Evolutionary conservation across 2,113 vertebrate genomes (phyloP), one percentile per base, ranked within the genome.

Genomic region (Mormyrus lacerda): DNA sequence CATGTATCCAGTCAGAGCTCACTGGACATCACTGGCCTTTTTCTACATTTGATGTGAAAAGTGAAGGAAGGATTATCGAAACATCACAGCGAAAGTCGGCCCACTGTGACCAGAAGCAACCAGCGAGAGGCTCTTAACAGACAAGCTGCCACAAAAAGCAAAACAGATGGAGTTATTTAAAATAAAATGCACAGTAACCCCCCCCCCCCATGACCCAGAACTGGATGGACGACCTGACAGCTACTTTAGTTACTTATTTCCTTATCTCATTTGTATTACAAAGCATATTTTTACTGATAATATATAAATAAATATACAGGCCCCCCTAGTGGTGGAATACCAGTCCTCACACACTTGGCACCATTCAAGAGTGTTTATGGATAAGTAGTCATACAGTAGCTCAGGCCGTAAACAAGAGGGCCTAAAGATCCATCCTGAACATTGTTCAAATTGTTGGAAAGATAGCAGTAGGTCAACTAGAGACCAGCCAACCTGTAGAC

Each of bases 231-330:
- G 0, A 17, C 42, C 42, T 19, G 73, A 79, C 35, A 79, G 35
- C n/a, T 76, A 47, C 19, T 47, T 39, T 42, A 84, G 44, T n/a
- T 47, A 45, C 19, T 24, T 84, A 21, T 45, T n/a, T 45, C 42
- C 44, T 13, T 11, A n/a, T 84, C 8, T 47, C 42, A 47, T n/a
- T 45, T 42, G 42, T 76, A 84, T 10, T 84, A n/a, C 42, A 45
- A 42, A 11, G 6, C 21, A 47, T 84, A 84, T 84, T 24, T 87
- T 35, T 21, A 84, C 7, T 73, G 82, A 17, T 31, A 48, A 85
- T 86, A n/a, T 44, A 69, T 65, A 69, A 48, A 84, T 86, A 86
- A 89, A 85, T 86, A 58, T 4, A 24, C 53, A 89, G 58, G 45
- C 58, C 53, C 83, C 13, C 44, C 89, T 89, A 35, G 53, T 89